phyloP scores from a whole-genome alignment of 2,113 vertebrate genomes.

The Cromileptes altivelis region DNA sequence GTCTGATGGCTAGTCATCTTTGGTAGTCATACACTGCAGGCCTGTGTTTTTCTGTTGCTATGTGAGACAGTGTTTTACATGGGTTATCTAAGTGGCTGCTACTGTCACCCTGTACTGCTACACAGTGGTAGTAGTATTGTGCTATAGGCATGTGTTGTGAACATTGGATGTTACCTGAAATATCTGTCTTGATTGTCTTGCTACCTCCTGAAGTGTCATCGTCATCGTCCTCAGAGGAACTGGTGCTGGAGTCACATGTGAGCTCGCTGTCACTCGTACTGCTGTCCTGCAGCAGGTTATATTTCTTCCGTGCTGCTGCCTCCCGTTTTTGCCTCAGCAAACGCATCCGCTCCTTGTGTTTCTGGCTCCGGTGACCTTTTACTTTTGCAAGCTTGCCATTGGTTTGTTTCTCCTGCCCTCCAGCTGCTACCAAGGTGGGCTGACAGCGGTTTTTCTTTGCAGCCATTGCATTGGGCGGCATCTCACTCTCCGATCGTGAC shows the following conservation, averaged over 20 bases:
- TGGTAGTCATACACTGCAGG: not conserved
- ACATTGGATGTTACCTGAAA: slow-evolving; percentile 90
- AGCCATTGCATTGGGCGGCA: slow-evolving; percentile 90
- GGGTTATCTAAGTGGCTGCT: slow-evolving; percentile 6
- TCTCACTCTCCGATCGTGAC: slow-evolving; percentile 94
- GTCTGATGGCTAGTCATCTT: not conserved
- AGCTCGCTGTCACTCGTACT: slow-evolving; percentile 99
- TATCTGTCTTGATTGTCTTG: slow-evolving; percentile 97
- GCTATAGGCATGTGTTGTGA: slow-evolving; percentile 29
- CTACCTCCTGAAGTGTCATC: slow-evolving; percentile 94
- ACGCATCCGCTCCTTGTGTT: slow-evolving; percentile 97
- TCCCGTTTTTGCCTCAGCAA: slow-evolving; percentile 95
- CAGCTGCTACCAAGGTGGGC: slow-evolving; percentile 60
- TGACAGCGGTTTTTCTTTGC: slow-evolving; percentile 97
- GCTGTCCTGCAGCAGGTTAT: slow-evolving; percentile 98
- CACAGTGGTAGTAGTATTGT: slow-evolving; percentile 8
- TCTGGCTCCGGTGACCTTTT: slow-evolving; percentile 94
- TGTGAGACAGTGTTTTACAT: slow-evolving; percentile 8
- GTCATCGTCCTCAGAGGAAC: slow-evolving; percentile 92
- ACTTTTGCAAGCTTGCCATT: slow-evolving; percentile 91
- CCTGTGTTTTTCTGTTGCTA: slow-evolving; percentile 1
- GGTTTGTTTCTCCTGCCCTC: slow-evolving; percentile 89
- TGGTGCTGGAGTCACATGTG: slow-evolving; percentile 95
- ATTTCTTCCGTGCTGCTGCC: slow-evolving; percentile 95
- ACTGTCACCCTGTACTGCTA: not conserved